These are phyloP conservation scores for Gymnocephalus cernua DNA, from an alignment of 2,113 vertebrate species.

Conservation along the genomic window DNA sequence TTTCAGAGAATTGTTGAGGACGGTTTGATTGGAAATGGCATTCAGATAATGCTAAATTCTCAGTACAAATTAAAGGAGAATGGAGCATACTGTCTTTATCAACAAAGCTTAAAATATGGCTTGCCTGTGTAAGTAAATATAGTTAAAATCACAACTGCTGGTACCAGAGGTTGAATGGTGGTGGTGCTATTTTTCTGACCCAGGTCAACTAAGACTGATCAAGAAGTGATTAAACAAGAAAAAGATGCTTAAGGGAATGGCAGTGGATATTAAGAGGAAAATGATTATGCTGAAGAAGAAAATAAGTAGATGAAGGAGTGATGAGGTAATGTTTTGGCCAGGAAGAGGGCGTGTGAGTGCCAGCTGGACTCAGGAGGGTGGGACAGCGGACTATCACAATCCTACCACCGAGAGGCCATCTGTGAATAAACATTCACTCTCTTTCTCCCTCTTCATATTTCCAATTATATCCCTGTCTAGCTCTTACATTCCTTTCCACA, in stretches of 20 bases:
- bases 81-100: background rate
- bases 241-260: background rate
- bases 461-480: constrained; percentile 19
- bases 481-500: constrained; percentile 53
- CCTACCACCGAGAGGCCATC: constrained; percentile 76
- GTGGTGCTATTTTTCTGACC: background rate
- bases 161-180: background rate
- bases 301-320: constrained; percentile 2
- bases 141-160: no score
- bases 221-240: background rate
- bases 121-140: no score
- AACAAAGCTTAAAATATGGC: background rate
- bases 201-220: background rate
- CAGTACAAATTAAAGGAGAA: background rate
- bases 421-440: constrained; percentile 64
- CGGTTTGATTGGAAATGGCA: background rate
- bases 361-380: constrained; percentile 70
- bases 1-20: background rate
- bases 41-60: background rate
- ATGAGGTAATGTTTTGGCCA: constrained; percentile 71
- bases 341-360: constrained; percentile 21
- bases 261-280: constrained; percentile 14
- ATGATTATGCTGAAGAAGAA: constrained; percentile 1
- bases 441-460: constrained; percentile 11
- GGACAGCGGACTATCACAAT: constrained; percentile 51